A percentile compares a stretch with the other conserved stretches of the same genome.
These are phyloP conservation scores for Eilema griseolum DNA, from an alignment of 2,888 invertebrate species.

Conservation along the genomic window DNA sequence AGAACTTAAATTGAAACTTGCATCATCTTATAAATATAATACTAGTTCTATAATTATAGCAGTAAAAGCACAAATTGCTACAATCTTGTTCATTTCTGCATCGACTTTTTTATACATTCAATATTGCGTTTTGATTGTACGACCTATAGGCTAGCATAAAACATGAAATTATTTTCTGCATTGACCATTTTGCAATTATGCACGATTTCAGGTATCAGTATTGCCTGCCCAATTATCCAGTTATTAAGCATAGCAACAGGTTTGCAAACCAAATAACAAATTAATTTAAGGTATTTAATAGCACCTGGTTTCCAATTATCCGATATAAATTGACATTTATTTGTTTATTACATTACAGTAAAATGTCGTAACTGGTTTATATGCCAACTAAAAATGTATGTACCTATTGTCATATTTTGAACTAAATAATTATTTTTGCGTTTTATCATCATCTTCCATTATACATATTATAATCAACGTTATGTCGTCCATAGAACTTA, in stretches of 20 bases:
- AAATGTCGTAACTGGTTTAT: too few species aligned
- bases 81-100: neutral
- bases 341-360: too few species aligned
- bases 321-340: neutral
- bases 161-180: neutral
- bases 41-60: neutral
- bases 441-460: neutral
- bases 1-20: too few species aligned
- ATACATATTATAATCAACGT: too few species aligned
- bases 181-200: neutral
- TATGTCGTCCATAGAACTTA: neutral
- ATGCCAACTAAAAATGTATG: too few species aligned
- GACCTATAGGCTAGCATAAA: neutral
- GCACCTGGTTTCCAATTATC: neutral
- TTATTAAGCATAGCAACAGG: slow-evolving; percentile 7
- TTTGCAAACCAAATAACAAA: slow-evolving; percentile 8
- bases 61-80: neutral
- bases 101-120: neutral
- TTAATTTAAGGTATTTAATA: slow-evolving; percentile 6
- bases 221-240: neutral
- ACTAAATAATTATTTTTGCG: too few species aligned
- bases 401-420: too few species aligned
- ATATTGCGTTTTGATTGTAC: neutral
- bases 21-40: too few species aligned
- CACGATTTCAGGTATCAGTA: neutral